Conservation (phyloP, 2,797 vertebrate genomes). For the Echiichthys vipera region DNA sequence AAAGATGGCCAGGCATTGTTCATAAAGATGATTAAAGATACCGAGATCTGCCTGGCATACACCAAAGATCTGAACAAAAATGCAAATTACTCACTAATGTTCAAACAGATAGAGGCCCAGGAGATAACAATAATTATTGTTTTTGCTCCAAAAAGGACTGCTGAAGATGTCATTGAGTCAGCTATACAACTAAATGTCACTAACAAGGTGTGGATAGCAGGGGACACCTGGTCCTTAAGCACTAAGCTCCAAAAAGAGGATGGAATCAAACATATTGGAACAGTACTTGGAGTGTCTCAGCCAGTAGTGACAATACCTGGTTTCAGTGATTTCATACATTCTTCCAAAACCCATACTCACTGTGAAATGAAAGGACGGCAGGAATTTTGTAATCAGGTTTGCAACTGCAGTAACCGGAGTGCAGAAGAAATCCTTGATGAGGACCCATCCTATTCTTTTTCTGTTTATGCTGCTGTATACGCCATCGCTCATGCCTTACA, state of each 20-base stretch:
- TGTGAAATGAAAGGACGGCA: constrained; percentile 1
- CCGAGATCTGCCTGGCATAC: constrained; percentile 82
- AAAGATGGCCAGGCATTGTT: constrained; percentile 69
- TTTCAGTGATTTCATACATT: constrained; percentile 76
- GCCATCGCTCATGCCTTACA: constrained; percentile 86
- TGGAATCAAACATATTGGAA: constrained; percentile 81
- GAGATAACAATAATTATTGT: constrained; percentile 76
- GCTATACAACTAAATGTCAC: constrained; percentile 81
- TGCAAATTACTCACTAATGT: constrained; percentile 43
- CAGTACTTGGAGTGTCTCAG: constrained; percentile 84
- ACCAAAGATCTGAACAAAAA: constrained; percentile 54
- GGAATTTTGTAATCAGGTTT: constrained; percentile 77
- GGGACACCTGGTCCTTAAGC: constrained; percentile 84
- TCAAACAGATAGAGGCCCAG: constrained; percentile 66
- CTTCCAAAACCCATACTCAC: neutral
- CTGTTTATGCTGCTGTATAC: constrained; percentile 84
- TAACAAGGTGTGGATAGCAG: constrained; percentile 88
- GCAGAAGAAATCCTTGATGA: constrained; percentile 20
- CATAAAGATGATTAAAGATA: constrained; percentile 40
- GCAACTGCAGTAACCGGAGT: constrained; percentile 64
- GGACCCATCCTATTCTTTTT: constrained; percentile 76
- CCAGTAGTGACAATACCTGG: constrained; percentile 65
- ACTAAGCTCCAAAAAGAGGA: constrained; percentile 50
- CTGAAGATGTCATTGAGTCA: constrained; percentile 73
- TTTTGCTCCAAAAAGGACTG: constrained; percentile 61